Evolutionary conservation across 2,888 invertebrate genomes (phyloP).

Genomic region (Augochlorella aurata): DNA sequence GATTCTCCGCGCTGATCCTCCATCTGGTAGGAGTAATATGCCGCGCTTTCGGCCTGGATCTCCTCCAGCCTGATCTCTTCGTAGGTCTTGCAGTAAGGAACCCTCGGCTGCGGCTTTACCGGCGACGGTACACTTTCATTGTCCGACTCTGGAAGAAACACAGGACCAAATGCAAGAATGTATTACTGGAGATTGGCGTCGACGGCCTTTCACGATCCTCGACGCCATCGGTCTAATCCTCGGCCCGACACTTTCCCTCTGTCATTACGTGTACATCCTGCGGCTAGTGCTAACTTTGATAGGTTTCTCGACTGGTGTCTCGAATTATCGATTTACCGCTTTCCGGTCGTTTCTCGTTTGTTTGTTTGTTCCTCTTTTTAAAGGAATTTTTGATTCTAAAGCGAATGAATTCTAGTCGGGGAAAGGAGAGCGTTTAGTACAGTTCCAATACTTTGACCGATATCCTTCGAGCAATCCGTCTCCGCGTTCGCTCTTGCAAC

Average conservation of each 20-base stretch:
- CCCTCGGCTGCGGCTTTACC: slow-evolving; percentile 81
- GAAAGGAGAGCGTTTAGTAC: slow-evolving; percentile 38
- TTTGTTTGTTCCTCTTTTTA: neutral
- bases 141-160: slow-evolving; percentile 90
- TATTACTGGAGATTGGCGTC: slow-evolving; percentile 15
- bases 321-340: too few species aligned
- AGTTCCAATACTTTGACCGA: slow-evolving; percentile 62
- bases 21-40: slow-evolving; percentile 87
- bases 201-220: slow-evolving; percentile 25
- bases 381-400: slow-evolving; percentile 3
- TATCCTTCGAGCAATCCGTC: slow-evolving; percentile 11
- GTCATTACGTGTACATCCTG: neutral
- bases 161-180: slow-evolving; percentile 50
- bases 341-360: neutral
- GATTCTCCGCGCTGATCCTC: slow-evolving; percentile 69
- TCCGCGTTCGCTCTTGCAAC: too few species aligned
- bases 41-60: slow-evolving; percentile 88
- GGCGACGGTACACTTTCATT: slow-evolving; percentile 88
- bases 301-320: too few species aligned
- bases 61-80: slow-evolving; percentile 88
- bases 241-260: neutral
- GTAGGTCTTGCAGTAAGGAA: slow-evolving; percentile 84
- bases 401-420: slow-evolving; percentile 7
- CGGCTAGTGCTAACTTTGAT: too few species aligned
- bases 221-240: slow-evolving; percentile 19